Evolutionary conservation across 2,113 vertebrate genomes (phyloP).

Genomic region (Mionectes macconnelli): DNA sequence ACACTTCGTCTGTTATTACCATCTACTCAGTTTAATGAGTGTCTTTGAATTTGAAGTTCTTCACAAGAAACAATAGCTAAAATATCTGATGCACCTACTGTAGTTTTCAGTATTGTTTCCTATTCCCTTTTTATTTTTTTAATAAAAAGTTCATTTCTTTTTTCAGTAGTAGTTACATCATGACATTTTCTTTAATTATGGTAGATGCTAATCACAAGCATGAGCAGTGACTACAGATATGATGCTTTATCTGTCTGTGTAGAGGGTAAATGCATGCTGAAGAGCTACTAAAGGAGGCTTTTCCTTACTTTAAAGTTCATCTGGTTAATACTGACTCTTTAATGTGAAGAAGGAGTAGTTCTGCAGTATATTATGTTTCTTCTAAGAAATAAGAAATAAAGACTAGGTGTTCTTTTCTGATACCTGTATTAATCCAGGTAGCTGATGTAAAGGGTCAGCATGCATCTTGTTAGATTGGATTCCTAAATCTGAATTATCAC

Average conservation of each 20-base stretch:
- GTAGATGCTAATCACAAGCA: background rate
- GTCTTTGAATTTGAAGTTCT: conserved; percentile 68
- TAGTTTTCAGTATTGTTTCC: background rate
- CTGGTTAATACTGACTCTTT: background rate
- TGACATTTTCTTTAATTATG: conserved; percentile 6
- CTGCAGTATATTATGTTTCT: background rate
- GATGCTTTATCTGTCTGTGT: background rate
- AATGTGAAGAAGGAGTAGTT: background rate
- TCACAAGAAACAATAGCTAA: conserved; percentile 56
- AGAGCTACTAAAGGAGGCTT: background rate
- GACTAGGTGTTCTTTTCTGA: background rate
- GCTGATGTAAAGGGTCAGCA: background rate
- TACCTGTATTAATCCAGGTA: background rate
- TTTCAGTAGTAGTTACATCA: background rate
- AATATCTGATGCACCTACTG: conserved; percentile 18
- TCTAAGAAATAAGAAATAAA: background rate
- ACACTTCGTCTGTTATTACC: conserved; percentile 80
- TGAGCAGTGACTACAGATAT: background rate
- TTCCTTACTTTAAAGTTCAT: background rate
- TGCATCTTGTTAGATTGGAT: background rate
- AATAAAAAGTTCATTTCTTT: background rate
- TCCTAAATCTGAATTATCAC: conserved; percentile 1
- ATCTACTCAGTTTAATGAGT: conserved; percentile 80
- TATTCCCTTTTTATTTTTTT: background rate
- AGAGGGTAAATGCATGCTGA: background rate